Base-by-base conservation (phyloP, 2,113 vertebrate species). In the Eira barbara region DNA sequence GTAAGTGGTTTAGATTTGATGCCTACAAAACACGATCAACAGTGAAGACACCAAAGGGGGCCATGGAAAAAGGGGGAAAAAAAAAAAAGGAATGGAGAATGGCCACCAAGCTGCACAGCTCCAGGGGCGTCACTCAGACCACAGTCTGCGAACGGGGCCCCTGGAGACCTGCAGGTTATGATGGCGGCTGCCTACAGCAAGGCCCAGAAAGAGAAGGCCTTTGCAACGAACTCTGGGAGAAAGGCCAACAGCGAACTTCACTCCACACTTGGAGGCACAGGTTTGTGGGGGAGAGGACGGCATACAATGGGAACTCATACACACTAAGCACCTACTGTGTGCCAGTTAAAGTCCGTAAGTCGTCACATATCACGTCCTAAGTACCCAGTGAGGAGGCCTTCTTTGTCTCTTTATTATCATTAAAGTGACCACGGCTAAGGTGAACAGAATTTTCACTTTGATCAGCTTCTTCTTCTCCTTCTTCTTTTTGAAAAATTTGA, bases 91-190 rank as follows among this genome's bases (percentile, higher is more conserved):
- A 20, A 34, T 12, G 69, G 13, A 67, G 42, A 29, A 18, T 18
- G 13, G n/a, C 20, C 21, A 63, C 25, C 21, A n/a, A 20, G 29
- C 3, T 67, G 34, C 29, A 27, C 29, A 20, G 27, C 20, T 45
- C 18, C 4, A 0, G 18, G 39, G 55, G 17, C 2, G 1, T 21
- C 42, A 1, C 7, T 27, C 18, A 13, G 27, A 14, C 4, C 3
- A 17, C 23, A 36, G 31, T 31, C 42, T 74, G 49, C 27, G 31
- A 3, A 18, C 0, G 0, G 25, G 7, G 36, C 25, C 20, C 15
- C n/a, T 18, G 85, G 82, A 52, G 29, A 6, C 1, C 0, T 8
- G 65, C 34, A 21, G 29, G 1, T 23, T 14, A 13, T 2, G 0
- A 4, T 17, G 18, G 25, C 15, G 1, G 23, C 23, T n/a, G 45